phyloP scores from a whole-genome alignment of 2,888 invertebrate genomes.

The Sarcophaga variegata region DNA sequence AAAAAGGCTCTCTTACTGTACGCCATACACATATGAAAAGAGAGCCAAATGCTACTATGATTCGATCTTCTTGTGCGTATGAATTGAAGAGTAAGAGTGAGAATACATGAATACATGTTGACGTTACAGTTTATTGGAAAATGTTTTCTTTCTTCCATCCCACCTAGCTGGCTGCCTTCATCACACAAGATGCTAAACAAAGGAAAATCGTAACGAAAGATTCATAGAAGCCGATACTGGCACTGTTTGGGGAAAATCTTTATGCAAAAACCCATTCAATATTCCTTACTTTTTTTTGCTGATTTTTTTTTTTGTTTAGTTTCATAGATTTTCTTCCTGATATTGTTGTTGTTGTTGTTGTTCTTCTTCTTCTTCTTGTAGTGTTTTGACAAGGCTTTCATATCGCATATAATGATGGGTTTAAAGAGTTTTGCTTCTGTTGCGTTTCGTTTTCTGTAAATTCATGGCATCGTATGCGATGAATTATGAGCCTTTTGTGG shows the following conservation, averaged over 20 bases:
- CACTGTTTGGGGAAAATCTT: neutral
- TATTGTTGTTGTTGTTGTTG: too few species aligned
- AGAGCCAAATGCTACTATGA: too few species aligned
- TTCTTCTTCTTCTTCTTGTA: too few species aligned
- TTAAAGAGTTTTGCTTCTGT: neutral
- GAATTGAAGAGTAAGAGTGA: neutral
- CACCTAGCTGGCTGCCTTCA: too few species aligned
- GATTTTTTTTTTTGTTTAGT: neutral
- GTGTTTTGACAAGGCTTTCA: neutral
- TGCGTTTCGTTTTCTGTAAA: neutral
- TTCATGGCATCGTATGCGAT: neutral
- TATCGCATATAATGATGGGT: neutral
- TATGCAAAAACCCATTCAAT: neutral
- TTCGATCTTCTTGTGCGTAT: neutral
- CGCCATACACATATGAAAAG: too few species aligned
- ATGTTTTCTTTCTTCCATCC: constrained; percentile 6
- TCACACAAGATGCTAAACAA: neutral
- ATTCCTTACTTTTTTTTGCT: neutral
- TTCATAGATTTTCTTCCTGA: neutral
- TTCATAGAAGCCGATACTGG: neutral
- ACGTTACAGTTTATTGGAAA: constrained; percentile 43
- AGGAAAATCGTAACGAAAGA: neutral
- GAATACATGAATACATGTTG: constrained; percentile 36
- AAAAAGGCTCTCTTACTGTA: neutral
- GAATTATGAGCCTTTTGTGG: neutral